Evolutionary conservation across 2,888 invertebrate species (phyloP), one percentile per base, ranked within the genome.

Genomic region (Pachydiplax longipennis): DNA sequence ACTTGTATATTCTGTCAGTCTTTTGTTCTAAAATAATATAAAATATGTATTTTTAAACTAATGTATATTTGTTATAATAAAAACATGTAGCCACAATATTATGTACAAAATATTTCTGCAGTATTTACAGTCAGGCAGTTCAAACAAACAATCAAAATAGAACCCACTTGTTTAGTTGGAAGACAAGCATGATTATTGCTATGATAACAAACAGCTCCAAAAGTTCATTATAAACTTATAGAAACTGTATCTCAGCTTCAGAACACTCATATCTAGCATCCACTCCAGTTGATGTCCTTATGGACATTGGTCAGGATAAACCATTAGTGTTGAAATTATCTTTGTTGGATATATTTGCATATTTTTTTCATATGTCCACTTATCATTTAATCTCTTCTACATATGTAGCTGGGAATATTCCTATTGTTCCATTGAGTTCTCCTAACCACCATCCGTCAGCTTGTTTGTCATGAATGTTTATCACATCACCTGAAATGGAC

Each of bases 361-460:
- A 40, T 18, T 12, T 44, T 4, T 40, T 83, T 65, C 25, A 53
- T 44, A 83, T 15, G 40, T 48, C 58, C 40, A 61, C 10, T 61
- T 22, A 5, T 92, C 91, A 92, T 93, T 93, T 94, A 92, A 97
- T 96, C 94, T 97, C 97, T 95, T 98, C 97, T 13, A 99, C 98
- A 93, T 99, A 99, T 0, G 98, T 98, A 0, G 98, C 98, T 0
- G 99, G 99, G 93, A 99, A 99, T 92, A 98, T 98, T 44, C 99
- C 99, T 91, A 97, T 96, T 92, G 96, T 95, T 81, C 98, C 98
- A 93, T 96, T 96, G 91, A 98, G 95, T 93, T 98, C 98, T 4
- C 98, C 99, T 91, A 98, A 95, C 98, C 98, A 99, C 99, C 99
- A 99, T 65, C 98, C 98, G 93, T 98, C 98, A 58, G 97, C 97